Evolutionary conservation across 1,140 invertebrate genomes (phyloP), one percentile per base, ranked within the genome.

Genomic region (Cotesia glomerata): DNA sequence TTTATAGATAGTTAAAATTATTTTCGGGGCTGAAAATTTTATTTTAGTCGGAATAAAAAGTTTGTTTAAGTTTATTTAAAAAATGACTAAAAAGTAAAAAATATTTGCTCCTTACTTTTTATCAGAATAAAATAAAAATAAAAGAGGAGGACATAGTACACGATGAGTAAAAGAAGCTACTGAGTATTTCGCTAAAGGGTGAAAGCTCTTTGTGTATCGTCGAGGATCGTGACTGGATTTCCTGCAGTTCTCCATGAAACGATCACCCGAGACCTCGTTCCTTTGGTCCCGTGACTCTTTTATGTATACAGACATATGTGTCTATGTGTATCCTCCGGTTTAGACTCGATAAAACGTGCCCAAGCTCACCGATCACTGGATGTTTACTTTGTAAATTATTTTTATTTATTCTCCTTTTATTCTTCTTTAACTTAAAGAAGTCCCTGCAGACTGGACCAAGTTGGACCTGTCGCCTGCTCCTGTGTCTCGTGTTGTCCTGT

Each of bases 171-270:
- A 35, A 66, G 39, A 56, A n/a, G 71, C 63, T 72, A 67, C 71
- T 56, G 71, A 59, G 45, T 34, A 69, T 69, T 69, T 69, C 36
- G 68, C 68, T 39, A 69, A 62, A 69, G 68, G 68, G 68, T 69
- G 68, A 69, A 69, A 69, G 68, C 68, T 69, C 68, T 62, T 9
- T 36, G 58, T 69, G 56, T 69, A 69, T 69, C 68, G 58, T 62
- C 8, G 14, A 69, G 68, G 68, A 69, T 69, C 68, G 68, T 69
- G 68, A 69, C 68, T 69, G 68, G 68, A 69, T 69, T 69, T 69
- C 34, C 56, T 69, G 68, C n/a, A 35, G 56, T 69, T 59, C 45
- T 66, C 52, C 32, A 54, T 34, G 18, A 32, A 59, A 58, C 56
- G 56, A 18, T 58, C 56, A 58, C 14, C 56, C 16, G 16, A 58